phyloP scores from a whole-genome alignment of 2,888 invertebrate genomes.

The Eristalis intricaria region DNA sequence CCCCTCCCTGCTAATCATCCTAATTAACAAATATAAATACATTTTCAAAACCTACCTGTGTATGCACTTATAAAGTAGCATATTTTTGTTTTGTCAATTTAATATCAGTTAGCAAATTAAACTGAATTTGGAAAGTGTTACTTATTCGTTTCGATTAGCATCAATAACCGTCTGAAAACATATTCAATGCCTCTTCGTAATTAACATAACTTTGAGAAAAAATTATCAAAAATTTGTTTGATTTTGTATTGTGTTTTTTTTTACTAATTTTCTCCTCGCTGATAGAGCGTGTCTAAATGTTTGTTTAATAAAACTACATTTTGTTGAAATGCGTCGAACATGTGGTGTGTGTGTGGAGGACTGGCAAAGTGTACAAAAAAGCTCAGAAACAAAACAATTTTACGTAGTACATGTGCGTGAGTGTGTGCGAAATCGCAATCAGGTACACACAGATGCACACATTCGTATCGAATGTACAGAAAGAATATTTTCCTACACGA shows the following conservation, averaged over 20 bases:
- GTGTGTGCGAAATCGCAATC: not conserved
- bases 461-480: not conserved
- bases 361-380: slow-evolving; percentile 33
- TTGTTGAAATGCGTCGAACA: not conserved
- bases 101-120: not conserved
- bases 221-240: not conserved
- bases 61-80: not conserved
- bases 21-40: not conserved
- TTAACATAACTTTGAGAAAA: slow-evolving; percentile 6
- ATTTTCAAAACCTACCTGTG: not conserved
- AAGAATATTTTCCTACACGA: not conserved
- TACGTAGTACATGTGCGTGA: not conserved
- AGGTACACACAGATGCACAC: slow-evolving; percentile 6
- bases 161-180: not conserved
- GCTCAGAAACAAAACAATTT: slow-evolving; percentile 11
- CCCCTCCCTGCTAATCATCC: not conserved
- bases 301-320: not conserved
- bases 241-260: not conserved
- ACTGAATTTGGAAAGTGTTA: not conserved
- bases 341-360: not conserved
- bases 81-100: not conserved
- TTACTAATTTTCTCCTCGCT: not conserved
- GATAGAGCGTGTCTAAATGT: not conserved
- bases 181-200: not conserved
- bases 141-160: not conserved